Base-by-base conservation (phyloP, 2,888 invertebrate genomes). In the Pheosia gnoma region DNA sequence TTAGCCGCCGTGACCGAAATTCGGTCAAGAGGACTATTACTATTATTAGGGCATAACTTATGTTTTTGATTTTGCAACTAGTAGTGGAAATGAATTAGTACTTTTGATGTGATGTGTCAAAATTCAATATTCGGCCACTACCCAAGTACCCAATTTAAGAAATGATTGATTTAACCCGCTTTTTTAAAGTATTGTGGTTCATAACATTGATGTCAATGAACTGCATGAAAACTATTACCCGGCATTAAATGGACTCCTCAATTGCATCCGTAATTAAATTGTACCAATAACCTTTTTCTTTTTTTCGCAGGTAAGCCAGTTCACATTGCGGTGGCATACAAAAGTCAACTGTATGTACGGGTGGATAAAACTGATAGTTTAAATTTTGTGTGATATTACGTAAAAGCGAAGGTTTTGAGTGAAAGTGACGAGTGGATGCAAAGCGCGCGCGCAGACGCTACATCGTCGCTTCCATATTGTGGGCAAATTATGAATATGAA, bases 241-340 rank as follows among this genome's bases (percentile, higher is more conserved):
- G 7, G 13, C 9, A 8, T 51, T 8, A 51, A 25, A 25, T 9
- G 11, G 25, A 51, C 51, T 25, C 37, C 2, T 51, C 63, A 66
- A 70, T 47, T 65, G 65, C 59, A 68, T 10, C 58, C 55, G 63
- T 63, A 66, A 66, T 75, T 62, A 67, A 77, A 75, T 75, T 70
- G 70, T 62, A 64, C 63, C 75, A 68, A 75, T 70, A 54, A 67
- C 62, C 60, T 52, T 68, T 25, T 59, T 78, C 61, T 74, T 74
- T 71, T 62, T 71, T 73, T 75, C 62, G 5, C 77, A 76, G 76
- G 76, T 76, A 76, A 75, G 51, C n/a, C 47, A 47, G 5, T 11
- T 52, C 25, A 25, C 25, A 45, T 39, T 11, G 7, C 56, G 13
- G 56, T 13, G 13, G 4, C 25, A 56, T 5, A n/a, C 56, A 51